These are phyloP conservation scores for Pterocles orientalis DNA, from an alignment of 2,113 vertebrate genomes.

Conservation along the genomic window DNA sequence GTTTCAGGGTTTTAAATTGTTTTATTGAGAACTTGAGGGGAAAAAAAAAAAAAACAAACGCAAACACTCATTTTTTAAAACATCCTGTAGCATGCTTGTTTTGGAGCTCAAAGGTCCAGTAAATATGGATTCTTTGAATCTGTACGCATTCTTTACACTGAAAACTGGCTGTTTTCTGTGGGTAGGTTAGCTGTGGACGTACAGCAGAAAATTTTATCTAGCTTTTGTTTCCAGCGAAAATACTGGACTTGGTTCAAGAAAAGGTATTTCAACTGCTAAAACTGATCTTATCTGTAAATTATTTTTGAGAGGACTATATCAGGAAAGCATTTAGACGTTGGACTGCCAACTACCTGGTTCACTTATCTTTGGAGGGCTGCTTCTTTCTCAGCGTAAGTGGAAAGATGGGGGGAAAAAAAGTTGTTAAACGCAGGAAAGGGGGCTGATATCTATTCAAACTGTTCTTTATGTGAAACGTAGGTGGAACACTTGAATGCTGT, in stretches of 20 bases:
- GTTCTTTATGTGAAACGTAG: not conserved
- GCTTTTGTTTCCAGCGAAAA: not conserved
- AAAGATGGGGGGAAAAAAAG: fast-evolving
- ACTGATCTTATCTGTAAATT: not conserved
- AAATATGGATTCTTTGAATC: not conserved
- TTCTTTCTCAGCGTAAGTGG: not conserved
- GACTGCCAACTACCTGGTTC: not conserved
- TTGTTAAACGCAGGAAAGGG: not conserved
- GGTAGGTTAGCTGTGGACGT: not conserved
- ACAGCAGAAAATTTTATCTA: not conserved
- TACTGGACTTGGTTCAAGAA: not conserved
- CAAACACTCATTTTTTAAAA: not conserved
- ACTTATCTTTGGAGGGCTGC: not conserved
- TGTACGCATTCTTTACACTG: not conserved
- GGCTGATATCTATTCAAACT: not conserved
- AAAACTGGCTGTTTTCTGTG: not conserved
- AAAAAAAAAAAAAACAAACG: not conserved
- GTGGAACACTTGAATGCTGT: not conserved
- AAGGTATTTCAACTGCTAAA: not conserved
- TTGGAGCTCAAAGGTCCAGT: not conserved
- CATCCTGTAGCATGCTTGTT: not conserved
- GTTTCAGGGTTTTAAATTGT: not conserved
- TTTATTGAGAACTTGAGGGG: not conserved
- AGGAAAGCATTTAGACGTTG: not conserved
- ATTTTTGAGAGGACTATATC: not conserved